These are phyloP conservation scores for Stenchaetothrips biformis DNA, from an alignment of 2,888 invertebrate genomes.

Conservation along the genomic window DNA sequence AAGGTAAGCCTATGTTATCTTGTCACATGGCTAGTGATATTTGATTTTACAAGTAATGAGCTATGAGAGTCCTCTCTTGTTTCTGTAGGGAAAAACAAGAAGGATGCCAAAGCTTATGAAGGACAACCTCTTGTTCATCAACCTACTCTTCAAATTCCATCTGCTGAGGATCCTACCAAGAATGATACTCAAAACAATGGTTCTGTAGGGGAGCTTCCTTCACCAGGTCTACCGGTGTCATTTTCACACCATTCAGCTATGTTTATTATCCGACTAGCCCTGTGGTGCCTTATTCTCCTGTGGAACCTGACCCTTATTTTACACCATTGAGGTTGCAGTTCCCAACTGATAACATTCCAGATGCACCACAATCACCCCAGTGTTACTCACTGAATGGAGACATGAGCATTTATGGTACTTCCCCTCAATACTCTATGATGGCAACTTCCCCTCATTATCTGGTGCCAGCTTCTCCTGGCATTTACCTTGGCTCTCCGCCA, in stretches of 20 bases:
- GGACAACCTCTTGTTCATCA: constrained; percentile 2
- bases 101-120: neutral
- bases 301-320: neutral
- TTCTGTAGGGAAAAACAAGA: neutral
- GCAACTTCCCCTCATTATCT: neutral
- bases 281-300: neutral
- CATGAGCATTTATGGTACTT: neutral
- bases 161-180: neutral
- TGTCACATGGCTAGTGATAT: neutral
- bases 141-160: neutral
- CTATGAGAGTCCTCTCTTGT: neutral
- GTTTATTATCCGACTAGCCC: neutral
- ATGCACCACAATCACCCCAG: neutral
- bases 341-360: neutral
- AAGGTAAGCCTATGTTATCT: neutral
- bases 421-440: neutral
- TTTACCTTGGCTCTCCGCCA: neutral
- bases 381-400: neutral
- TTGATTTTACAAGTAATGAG: too few relatives aligned
- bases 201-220: neutral
- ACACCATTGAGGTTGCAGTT: neutral
- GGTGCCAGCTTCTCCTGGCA: neutral
- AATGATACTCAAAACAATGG: neutral
- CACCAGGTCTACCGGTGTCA: neutral
- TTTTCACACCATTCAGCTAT: neutral